A percentile compares a stretch with the other conserved stretches of the same genome.
These are phyloP conservation scores for Plebejus argus DNA, from an alignment of 2,888 invertebrate species.

Conservation along the genomic window DNA sequence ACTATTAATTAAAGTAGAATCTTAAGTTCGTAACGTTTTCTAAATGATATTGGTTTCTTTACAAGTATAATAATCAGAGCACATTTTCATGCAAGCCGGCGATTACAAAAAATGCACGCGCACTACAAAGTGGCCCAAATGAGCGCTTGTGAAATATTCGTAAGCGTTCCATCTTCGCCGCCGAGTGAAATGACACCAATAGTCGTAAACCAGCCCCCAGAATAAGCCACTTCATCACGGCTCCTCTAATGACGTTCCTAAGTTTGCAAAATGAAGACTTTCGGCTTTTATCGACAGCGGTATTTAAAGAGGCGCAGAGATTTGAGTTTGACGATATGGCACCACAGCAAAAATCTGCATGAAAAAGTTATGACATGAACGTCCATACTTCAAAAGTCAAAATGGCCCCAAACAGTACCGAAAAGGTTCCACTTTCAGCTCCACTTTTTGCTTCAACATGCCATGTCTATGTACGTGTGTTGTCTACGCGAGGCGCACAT, in stretches of 20 bases:
- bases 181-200: constrained; percentile 54
- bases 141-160: constrained; percentile 29
- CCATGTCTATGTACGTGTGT: background rate
- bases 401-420: background rate
- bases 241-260: constrained; percentile 51
- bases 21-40: background rate
- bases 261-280: constrained; percentile 51
- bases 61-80: background rate
- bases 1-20: background rate
- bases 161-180: constrained; percentile 25
- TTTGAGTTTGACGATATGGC: background rate
- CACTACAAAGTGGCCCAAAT: constrained; percentile 23
- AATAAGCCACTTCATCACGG: constrained; percentile 54
- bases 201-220: constrained; percentile 53
- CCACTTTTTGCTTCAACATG: background rate
- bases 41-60: background rate
- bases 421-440: too few relatives aligned
- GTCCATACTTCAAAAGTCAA: background rate
- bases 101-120: background rate
- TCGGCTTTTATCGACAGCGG: constrained; percentile 44
- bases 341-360: background rate
- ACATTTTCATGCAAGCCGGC: background rate
- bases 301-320: background rate
- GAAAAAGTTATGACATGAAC: background rate
- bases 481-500: background rate